Conservation (phyloP, 1,140 invertebrate species). For the Asobara japonica region DNA sequence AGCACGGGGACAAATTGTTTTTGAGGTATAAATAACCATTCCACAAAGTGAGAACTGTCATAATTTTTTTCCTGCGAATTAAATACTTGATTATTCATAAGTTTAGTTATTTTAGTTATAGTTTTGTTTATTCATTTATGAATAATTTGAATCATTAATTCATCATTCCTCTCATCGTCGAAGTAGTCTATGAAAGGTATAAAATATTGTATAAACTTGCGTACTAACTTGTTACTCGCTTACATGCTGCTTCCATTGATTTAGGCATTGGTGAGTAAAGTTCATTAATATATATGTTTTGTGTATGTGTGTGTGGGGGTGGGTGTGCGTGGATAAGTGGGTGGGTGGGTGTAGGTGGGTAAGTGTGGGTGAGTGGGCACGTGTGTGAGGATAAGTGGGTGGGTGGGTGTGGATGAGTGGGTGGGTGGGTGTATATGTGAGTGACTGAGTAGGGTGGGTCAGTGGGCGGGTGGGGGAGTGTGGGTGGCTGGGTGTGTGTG, state of each 20-base stretch:
- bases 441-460: no score
- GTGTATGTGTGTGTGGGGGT: not conserved
- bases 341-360: no score
- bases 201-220: conserved; percentile 23
- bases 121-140: not conserved
- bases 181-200: not conserved
- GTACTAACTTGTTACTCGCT: conserved; percentile 38
- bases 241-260: conserved; percentile 65
- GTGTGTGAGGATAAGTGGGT: no score
- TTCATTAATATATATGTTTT: conserved; percentile 1
- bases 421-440: no score
- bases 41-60: not conserved
- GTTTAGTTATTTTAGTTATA: not conserved
- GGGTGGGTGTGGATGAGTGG: no score
- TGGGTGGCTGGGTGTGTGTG: no score
- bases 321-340: no score
- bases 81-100: not conserved
- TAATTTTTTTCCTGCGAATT: not conserved
- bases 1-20: not conserved
- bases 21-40: not conserved
- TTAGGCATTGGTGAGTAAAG: conserved; percentile 73
- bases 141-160: not conserved
- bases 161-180: not conserved
- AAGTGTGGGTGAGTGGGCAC: no score
- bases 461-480: no score